phyloP scores from a whole-genome alignment of 1,140 invertebrate genomes.

The Drosophila subpulchrella region DNA sequence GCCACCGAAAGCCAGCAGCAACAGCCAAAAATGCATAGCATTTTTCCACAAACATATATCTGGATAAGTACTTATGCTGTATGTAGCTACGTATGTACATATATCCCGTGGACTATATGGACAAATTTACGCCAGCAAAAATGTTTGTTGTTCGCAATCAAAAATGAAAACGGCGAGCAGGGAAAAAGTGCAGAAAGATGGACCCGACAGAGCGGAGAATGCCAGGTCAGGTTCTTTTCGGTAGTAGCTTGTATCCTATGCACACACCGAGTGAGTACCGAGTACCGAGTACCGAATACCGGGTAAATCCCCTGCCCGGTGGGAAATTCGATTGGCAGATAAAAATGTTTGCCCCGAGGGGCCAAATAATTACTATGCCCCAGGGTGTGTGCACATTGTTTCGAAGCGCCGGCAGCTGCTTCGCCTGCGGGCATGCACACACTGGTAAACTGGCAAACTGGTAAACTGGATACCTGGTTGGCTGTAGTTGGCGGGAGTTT shows the following conservation, averaged over 20 bases:
- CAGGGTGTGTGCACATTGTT: constrained; percentile 17
- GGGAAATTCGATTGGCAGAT: constrained; percentile 19
- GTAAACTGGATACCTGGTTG: too few relatives aligned
- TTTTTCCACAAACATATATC: constrained; percentile 11
- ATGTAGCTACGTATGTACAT: background rate
- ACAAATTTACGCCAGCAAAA: constrained; percentile 37
- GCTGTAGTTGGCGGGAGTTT: too few relatives aligned
- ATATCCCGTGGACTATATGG: constrained; percentile 4
- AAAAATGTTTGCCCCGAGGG: background rate
- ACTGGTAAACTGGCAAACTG: background rate
- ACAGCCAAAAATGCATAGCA: constrained; percentile 10
- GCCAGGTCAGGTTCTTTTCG: constrained; percentile 13
- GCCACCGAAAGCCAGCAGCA: constrained; percentile 25
- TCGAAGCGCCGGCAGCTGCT: background rate
- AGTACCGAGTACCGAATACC: background rate
- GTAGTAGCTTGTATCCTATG: too few relatives aligned
- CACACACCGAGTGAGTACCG: background rate
- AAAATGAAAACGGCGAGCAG: constrained; percentile 28
- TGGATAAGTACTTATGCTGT: constrained; percentile 14
- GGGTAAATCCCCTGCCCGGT: background rate
- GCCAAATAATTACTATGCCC: constrained; percentile 17
- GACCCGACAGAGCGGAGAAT: background rate
- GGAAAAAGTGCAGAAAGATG: constrained; percentile 11
- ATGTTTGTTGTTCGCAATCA: constrained; percentile 38
- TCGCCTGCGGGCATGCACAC: constrained; percentile 1